Evolutionary conservation across 53 echinoderm and acorn worm genomes (phyloP).

Genomic region (Holothuria scabra): DNA sequence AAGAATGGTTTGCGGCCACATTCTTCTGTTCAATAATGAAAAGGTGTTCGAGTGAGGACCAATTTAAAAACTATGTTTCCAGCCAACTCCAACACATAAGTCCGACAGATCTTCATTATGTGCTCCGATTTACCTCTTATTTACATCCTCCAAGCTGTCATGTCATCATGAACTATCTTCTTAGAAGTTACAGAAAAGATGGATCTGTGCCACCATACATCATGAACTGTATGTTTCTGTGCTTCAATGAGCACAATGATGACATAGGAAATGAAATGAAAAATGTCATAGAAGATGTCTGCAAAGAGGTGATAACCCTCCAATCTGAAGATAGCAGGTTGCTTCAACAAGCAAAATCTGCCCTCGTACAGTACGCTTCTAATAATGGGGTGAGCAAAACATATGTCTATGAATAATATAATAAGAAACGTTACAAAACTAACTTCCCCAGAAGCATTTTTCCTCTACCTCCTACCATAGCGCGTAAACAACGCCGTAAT

Average conservation of each 20-base stretch:
- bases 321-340: not conserved
- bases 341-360: not conserved
- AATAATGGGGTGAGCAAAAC: not conserved
- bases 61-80: not conserved
- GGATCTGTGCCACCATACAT: not conserved
- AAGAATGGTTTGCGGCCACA: slow-evolving; percentile 29
- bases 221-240: not conserved
- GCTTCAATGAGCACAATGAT: not conserved
- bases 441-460: too few species aligned
- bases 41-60: not conserved
- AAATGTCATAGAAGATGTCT: not conserved
- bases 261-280: not conserved
- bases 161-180: not conserved
- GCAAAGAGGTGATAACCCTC: not conserved
- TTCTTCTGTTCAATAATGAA: not conserved
- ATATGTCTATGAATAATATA: too few species aligned
- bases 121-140: not conserved
- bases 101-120: slow-evolving; percentile 10
- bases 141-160: slow-evolving; percentile 6
- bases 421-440: not conserved
- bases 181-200: not conserved
- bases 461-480: too few species aligned
- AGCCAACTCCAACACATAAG: not conserved
- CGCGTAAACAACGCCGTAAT: too few species aligned
- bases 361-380: not conserved